Evolutionary conservation across 2,113 vertebrate species (phyloP).

Genomic region (Semnopithecus entellus): DNA sequence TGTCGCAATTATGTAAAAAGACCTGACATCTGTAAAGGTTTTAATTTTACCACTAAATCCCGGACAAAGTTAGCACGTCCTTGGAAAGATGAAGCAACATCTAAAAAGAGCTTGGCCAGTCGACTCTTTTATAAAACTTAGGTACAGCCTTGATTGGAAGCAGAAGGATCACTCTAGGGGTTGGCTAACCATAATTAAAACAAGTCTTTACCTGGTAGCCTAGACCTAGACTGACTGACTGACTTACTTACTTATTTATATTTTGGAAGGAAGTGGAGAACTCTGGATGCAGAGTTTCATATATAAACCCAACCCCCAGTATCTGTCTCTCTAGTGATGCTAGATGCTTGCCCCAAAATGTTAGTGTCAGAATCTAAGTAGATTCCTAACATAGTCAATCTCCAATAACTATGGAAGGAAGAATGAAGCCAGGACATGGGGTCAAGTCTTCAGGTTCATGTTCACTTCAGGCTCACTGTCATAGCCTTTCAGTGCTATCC

Average conservation of each 20-base stretch:
- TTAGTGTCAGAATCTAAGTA: not conserved
- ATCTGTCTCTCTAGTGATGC: not conserved
- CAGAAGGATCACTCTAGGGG: not conserved
- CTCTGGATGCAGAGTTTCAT: not conserved
- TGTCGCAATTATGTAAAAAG: not conserved
- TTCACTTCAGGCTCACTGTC: not conserved
- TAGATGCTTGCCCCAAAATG: not conserved
- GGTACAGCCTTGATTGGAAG: not conserved
- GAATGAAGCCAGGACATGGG: not conserved
- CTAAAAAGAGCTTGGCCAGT: not conserved
- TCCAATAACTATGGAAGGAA: not conserved
- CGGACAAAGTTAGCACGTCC: not conserved
- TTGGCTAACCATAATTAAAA: not conserved
- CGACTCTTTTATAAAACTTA: not conserved
- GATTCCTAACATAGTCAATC: not conserved
- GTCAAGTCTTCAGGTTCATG: not conserved
- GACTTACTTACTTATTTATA: too few relatives aligned
- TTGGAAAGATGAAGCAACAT: not conserved
- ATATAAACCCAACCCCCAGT: not conserved
- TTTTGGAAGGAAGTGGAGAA: not conserved
- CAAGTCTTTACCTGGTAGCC: not conserved
- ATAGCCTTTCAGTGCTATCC: not conserved
- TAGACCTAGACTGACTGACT: not conserved
- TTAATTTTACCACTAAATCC: not conserved
- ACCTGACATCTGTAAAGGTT: not conserved